A percentile compares a stretch with the other conserved stretches of the same genome.
These are phyloP conservation scores for Galago senegalensis DNA, from an alignment of 2,797 vertebrate genomes.

Conservation along the genomic window DNA sequence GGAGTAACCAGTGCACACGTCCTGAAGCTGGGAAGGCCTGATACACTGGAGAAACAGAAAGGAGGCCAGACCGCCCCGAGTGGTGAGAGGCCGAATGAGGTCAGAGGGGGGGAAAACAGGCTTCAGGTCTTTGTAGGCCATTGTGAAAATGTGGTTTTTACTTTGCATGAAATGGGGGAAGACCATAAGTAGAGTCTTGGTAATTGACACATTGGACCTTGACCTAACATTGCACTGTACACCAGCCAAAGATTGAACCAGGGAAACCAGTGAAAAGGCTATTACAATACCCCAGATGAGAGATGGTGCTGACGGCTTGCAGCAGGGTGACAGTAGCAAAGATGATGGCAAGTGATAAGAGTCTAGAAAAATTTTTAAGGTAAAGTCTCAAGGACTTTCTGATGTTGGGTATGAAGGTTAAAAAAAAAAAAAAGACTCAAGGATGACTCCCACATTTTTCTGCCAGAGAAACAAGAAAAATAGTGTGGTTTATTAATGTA, in stretches of 20 bases:
- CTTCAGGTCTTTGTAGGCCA: neutral
- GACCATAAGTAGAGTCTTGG: neutral
- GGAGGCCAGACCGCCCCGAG: neutral
- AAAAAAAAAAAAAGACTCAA: neutral
- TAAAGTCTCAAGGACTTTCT: neutral
- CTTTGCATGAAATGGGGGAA: neutral
- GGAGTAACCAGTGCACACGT: neutral
- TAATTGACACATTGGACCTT: neutral
- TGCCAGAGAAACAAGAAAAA: neutral
- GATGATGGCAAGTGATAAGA: neutral
- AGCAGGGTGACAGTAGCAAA: neutral
- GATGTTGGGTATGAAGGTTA: neutral
- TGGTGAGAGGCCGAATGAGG: neutral
- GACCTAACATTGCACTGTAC: neutral
- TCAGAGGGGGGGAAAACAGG: neutral
- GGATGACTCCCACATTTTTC: neutral
- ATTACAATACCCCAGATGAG: neutral
- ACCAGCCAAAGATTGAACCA: neutral
- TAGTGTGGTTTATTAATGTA: neutral
- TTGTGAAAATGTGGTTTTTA: neutral
- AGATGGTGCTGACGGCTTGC: neutral
- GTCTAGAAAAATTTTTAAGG: constrained; percentile 6
- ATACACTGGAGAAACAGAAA: neutral
- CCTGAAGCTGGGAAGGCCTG: neutral
- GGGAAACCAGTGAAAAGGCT: neutral